These are phyloP conservation scores for Limnephilus lunatus DNA, from an alignment of 2,888 invertebrate genomes.

Conservation along the genomic window DNA sequence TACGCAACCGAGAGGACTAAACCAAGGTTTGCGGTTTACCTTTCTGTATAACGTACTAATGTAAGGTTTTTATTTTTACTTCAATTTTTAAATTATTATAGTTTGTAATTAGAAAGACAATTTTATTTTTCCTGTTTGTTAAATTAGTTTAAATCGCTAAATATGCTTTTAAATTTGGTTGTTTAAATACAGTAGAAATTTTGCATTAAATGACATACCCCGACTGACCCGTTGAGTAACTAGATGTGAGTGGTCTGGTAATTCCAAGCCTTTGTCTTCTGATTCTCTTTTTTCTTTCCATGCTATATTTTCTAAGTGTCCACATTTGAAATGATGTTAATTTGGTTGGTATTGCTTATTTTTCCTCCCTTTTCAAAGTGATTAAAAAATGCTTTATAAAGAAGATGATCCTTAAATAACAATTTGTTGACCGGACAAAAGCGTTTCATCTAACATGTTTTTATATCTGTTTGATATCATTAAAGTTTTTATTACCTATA, in stretches of 20 bases:
- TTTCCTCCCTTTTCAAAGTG: background rate
- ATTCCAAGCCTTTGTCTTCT: background rate
- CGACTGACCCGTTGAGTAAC: background rate
- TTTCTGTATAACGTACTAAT: background rate
- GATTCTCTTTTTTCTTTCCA: background rate
- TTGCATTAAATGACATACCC: background rate
- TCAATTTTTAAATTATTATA: background rate
- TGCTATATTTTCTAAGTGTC: background rate
- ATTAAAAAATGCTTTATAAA: background rate
- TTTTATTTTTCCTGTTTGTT: too few relatives aligned
- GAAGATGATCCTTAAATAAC: background rate
- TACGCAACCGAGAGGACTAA: background rate
- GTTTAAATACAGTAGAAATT: too few relatives aligned
- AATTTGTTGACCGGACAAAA: background rate
- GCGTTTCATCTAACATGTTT: background rate
- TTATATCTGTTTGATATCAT: background rate
- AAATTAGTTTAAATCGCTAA: too few relatives aligned
- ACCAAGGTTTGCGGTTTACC: slow-evolving; percentile 10
- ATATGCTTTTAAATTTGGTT: background rate
- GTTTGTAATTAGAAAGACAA: too few relatives aligned
- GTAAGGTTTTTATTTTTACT: background rate
- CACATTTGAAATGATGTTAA: background rate
- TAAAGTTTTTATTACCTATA: background rate
- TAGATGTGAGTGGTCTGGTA: background rate
- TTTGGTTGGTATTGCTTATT: too few relatives aligned